Base-by-base conservation (phyloP, 2,797 vertebrate species). In the Micropoecilia bifurca region DNA sequence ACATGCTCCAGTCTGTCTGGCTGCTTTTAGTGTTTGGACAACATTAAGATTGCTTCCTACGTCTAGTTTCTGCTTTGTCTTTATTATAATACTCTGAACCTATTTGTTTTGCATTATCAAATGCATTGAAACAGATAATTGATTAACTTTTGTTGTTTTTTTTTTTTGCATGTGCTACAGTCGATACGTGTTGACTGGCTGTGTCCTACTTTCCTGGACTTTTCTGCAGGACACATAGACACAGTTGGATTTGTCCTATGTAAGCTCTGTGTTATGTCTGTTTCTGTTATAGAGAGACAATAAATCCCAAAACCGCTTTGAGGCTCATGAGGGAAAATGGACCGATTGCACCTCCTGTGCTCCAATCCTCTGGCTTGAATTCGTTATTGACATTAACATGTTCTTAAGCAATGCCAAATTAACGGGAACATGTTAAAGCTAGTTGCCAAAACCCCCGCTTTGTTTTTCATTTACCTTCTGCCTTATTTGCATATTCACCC, bases 401-500 rank as follows among this genome's bases (percentile, higher is more conserved):
- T 91, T 91, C 83, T 91, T 86, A 92, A 90, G 90, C 85, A 80
- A 73, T 89, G 89, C 90, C 88, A 92, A 94, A 94, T 95, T 94
- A 95, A 93, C 85, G 82, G 83, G 81, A 94, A 93, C 89, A 89
- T 90, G 85, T 87, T 87, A 91, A 93, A 88, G 63, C 77, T 84
- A 82, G 80, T 88, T 94, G 92, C 92, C 92, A 95, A 94, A 93
- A 88, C 80, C 80, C 79, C 81, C 22, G 85, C 89, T 94, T 94
- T 93, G 92, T 93, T 93, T 94, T 94, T 92, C 89, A 90, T 92
- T 94, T 92, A 93, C 91, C 86, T 91, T 93, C 87, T 92, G 88
- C 88, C 90, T 91, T 91, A 93, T 95, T 95, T 96, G 92, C 92
- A 94, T 95, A 94, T 93, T 93, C 92, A 89, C 94, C 87, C 87